Evolutionary conservation across 1,140 invertebrate species (phyloP).

Genomic region (Solen grandis): DNA sequence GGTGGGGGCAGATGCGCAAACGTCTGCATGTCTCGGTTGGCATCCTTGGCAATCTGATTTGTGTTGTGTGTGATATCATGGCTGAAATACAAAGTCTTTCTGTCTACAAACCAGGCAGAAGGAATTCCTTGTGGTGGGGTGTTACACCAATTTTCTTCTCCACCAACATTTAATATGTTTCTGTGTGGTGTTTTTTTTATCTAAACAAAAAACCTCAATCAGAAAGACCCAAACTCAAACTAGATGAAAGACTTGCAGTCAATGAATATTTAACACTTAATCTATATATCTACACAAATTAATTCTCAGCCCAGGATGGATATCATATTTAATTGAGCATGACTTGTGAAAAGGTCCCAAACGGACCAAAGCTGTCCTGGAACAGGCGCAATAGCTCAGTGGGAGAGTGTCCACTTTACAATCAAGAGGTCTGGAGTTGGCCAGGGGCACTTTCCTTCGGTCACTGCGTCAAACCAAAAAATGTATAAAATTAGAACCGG

Average conservation of each 20-base stretch:
- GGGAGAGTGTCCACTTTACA: too few species aligned
- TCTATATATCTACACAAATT: too few species aligned
- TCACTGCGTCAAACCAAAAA: too few species aligned
- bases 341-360: too few species aligned
- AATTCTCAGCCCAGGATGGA: too few species aligned
- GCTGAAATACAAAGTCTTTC: conserved; percentile 82
- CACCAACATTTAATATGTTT: conserved; percentile 80
- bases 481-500: too few species aligned
- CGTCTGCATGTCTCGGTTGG: conserved; percentile 92
- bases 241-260: conserved; percentile 46
- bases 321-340: too few species aligned
- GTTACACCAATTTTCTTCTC: conserved; percentile 82
- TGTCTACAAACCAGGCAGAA: background rate
- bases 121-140: background rate
- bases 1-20: conserved; percentile 84
- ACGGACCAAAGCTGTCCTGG: too few species aligned
- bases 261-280: background rate
- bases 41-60: conserved; percentile 96
- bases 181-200: background rate
- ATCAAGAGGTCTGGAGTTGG: background rate
- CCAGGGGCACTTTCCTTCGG: too few species aligned
- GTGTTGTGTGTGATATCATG: conserved; percentile 98
- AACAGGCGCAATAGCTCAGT: too few species aligned
- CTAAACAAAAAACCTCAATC: background rate
- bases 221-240: conserved; percentile 8